Base-by-base conservation (phyloP, 2,113 vertebrate genomes). In the sheep (Ovis aries) region DNA sequence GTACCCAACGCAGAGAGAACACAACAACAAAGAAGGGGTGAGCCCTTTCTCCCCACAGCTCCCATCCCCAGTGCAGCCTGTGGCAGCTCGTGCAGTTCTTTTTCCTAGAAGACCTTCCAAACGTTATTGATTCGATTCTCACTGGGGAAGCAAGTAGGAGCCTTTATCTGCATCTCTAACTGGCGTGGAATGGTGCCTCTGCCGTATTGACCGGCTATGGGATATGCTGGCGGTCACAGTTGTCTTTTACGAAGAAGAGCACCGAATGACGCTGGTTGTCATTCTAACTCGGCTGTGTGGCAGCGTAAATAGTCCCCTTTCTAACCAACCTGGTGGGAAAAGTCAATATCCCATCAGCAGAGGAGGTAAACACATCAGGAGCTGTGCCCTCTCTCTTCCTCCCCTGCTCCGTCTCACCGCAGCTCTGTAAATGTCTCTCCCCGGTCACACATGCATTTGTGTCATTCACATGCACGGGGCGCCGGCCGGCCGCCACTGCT, bases 281-380 rank as follows among this genome's bases (percentile, higher is more conserved):
- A 99, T 99, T 99, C 98, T 98, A 96, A 98, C 98, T 99, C 98
- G 98, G 98, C 98, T 99, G 98, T 98, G 98, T 99, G 98, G 99
- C 99, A 98, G 98, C 94, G 95, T 98, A 99, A 99, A 99, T 99
- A 99, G 99, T 99, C 99, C 98, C 99, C 98, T 99, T 99, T 99
- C 99, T 99, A 99, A 99, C 99, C 98, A 99, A 99, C 99, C 99
- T 99, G 99, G 99, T 99, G 99, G 98, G 99, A 99, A 99, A 99
- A 99, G 99, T 99, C 99, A 99, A 99, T 99, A 99, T 99, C 99
- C 99, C 99, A 99, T 99, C 99, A 99, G 99, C 98, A 98, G 97
- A 99, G 98, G 98, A 99, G 99, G 99, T 99, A 99, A 99, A 99
- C 99, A 99, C 98, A 99, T 99, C 98, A 98, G 99, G 99, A 99